These are phyloP conservation scores for Actias luna DNA, from an alignment of 2,888 invertebrate species.

Conservation along the genomic window DNA sequence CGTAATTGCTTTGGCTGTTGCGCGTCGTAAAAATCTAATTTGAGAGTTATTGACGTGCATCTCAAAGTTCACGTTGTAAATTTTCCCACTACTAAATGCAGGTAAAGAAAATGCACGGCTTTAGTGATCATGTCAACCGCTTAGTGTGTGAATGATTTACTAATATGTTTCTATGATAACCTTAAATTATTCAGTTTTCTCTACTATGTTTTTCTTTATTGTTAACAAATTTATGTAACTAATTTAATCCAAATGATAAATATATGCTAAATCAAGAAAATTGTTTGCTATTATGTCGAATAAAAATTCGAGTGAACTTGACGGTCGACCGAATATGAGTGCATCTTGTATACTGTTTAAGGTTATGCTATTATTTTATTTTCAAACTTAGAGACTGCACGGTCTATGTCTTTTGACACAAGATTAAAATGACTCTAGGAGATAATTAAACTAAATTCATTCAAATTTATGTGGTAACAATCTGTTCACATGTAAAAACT, in stretches of 20 bases:
- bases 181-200: background rate
- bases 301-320: background rate
- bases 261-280: background rate
- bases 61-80: background rate
- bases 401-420: background rate
- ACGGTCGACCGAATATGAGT: background rate
- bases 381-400: background rate
- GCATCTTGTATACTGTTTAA: background rate
- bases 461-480: background rate
- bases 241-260: background rate
- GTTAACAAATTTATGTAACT: background rate
- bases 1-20: background rate
- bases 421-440: background rate
- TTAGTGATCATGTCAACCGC: background rate
- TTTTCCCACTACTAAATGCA: background rate
- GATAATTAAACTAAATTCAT: background rate
- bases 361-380: background rate
- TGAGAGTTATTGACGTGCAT: background rate
- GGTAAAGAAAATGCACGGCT: background rate
- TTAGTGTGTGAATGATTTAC: no score
- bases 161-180: background rate
- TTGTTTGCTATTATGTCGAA: background rate
- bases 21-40: conserved; percentile 7
- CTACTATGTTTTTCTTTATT: background rate
- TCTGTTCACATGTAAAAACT: background rate